These are phyloP conservation scores for Caprella mutica DNA, from an alignment of 2,888 invertebrate genomes.

Conservation along the genomic window DNA sequence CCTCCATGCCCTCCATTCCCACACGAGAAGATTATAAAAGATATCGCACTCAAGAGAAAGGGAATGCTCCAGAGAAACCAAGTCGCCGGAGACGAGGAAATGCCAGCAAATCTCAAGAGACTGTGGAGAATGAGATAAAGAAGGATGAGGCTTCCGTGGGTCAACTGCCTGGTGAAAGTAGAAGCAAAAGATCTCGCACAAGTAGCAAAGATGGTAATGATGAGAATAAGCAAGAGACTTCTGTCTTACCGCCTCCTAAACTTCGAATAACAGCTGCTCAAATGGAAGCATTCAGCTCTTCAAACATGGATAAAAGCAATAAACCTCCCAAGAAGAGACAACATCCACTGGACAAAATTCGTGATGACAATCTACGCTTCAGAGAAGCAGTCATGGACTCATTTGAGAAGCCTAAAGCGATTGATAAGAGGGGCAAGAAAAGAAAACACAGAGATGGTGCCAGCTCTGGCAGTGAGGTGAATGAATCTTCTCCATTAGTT, in stretches of 20 bases:
- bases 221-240: conserved; percentile 16
- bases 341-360: conserved; percentile 24
- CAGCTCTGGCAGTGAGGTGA: conserved; percentile 12
- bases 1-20: conserved; percentile 75
- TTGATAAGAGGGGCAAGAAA: conserved; percentile 23
- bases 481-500: conserved; percentile 11
- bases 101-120: conserved; percentile 18
- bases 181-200: conserved; percentile 24
- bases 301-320: conserved; percentile 22
- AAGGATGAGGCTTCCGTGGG: neutral
- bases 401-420: too few species aligned
- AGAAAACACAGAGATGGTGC: conserved; percentile 18
- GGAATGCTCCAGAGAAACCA: conserved; percentile 6
- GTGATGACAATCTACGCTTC: conserved; percentile 28
- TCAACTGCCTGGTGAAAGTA: conserved; percentile 11
- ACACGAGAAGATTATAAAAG: conserved; percentile 68
- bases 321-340: conserved; percentile 71
- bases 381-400: conserved; percentile 30
- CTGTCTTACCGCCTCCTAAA: conserved; percentile 24
- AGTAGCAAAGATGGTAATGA: conserved; percentile 17
- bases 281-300: neutral
- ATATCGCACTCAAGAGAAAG: conserved; percentile 25
- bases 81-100: conserved; percentile 23
- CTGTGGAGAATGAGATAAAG: conserved; percentile 18
- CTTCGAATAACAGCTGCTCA: conserved; percentile 16